Conservation (phyloP, 2,797 vertebrate species). For the Alosa sapidissima region DNA sequence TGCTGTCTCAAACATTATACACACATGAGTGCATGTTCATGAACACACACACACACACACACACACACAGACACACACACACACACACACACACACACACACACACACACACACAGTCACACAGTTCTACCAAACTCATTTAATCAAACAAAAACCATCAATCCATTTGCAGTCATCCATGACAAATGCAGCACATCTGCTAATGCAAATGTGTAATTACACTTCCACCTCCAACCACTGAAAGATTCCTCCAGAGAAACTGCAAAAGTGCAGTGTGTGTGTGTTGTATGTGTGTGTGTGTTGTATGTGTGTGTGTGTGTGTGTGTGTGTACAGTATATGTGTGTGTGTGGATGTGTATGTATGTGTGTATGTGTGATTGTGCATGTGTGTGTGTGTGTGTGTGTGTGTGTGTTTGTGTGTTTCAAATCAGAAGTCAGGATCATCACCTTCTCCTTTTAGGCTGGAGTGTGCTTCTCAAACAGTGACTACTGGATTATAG, state of each 20-base stretch:
- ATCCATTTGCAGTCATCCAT: conserved; percentile 47
- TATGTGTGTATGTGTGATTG: neutral
- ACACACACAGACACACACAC: conserved; percentile 16
- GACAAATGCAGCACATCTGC: conserved; percentile 48
- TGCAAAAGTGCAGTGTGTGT: neutral
- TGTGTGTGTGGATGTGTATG: too few relatives aligned
- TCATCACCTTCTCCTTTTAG: neutral
- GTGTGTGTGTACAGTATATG: neutral
- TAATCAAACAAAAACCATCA: conserved; percentile 40
- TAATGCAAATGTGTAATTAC: conserved; percentile 51
- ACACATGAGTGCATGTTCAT: conserved; percentile 4
- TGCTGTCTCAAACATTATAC: conserved; percentile 13
- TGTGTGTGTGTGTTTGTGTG: neutral
- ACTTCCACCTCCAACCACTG: conserved; percentile 34
- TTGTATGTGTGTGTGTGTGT: neutral
- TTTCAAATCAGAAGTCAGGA: neutral
- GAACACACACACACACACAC: conserved; percentile 22
- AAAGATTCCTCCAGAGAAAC: conserved; percentile 9
- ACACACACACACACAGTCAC: conserved; percentile 24
- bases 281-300: neutral
- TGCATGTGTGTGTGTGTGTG: neutral
- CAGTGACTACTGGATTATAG: too few relatives aligned
- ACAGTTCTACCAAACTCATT: conserved; percentile 21
- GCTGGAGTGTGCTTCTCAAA: neutral
- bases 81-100: conserved; percentile 12